Base-by-base conservation (phyloP, 2,888 invertebrate genomes). In the Ophonus ardosiacus region DNA sequence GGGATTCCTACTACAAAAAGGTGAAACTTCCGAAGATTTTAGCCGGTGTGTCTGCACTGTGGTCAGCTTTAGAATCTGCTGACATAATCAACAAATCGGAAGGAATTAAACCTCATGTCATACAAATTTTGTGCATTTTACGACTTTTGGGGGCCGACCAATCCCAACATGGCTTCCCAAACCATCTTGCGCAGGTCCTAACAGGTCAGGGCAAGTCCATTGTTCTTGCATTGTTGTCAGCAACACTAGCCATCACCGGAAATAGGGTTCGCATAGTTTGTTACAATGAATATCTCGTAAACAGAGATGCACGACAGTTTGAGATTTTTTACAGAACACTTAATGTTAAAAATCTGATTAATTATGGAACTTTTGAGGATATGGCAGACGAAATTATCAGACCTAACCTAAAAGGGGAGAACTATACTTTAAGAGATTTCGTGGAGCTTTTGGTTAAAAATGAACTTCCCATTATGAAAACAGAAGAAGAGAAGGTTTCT, bases 131-230 rank as follows among this genome's bases (percentile, higher is more conserved):
- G 18, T 81, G 81, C 21, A 68, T 81, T 17, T 68, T 81, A 8
- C 43, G 81, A 7, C 43, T 81, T 7, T 17, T 81, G 15, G 68
- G 81, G 0, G 68, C 40, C 4, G 81, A 81, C 56, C 51, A 81
- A 68, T 7, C 13, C n/a, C n/a, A 10, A 5, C 3, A 10, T 4
- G 68, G 81, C 3, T 51, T 68, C 68, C 51, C 43, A 8, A 81
- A n/a, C n/a, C 81, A 81, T 51, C 24, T 81, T 17, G 81, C 81
- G 5, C 81, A 81, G n/a, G 81, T 81, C n/a, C 15, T 68, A 10
- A 81, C 81, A 13, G 81, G 81, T 21, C 81, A 81, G 43, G 81
- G 81, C 18, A 81, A 81, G 38, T 68, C 68, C 10, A 40, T 81
- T 3, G 38, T 81, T 7, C 38, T 81, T 6, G 56, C 51, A 0